Evolutionary conservation across 1,140 invertebrate genomes (phyloP).

Genomic region (Drosophila ohnishii): DNA sequence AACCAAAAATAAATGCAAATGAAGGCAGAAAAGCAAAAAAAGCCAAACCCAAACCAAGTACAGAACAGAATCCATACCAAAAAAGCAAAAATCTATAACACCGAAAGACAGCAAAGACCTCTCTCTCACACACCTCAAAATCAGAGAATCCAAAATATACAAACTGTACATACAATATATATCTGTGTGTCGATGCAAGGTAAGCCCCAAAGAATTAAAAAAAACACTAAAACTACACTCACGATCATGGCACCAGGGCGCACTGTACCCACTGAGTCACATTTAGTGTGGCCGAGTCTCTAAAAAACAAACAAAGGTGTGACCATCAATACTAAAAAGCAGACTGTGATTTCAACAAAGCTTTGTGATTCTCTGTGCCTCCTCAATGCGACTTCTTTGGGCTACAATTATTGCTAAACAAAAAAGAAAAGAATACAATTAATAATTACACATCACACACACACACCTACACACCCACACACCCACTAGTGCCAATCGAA

Average conservation of each 20-base stretch:
- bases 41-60: slow-evolving; percentile 36
- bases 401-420: neutral
- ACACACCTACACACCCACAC: slow-evolving; percentile 21
- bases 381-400: slow-evolving; percentile 26
- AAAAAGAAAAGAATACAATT: slow-evolving; percentile 1
- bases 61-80: slow-evolving; percentile 15
- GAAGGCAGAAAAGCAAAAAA: slow-evolving; percentile 34
- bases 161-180: slow-evolving; percentile 48
- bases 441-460: slow-evolving; percentile 2
- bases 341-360: slow-evolving; percentile 4
- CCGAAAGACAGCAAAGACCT: slow-evolving; percentile 33
- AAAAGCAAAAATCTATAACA: slow-evolving; percentile 13
- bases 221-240: neutral
- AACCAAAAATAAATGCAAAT: slow-evolving; percentile 51
- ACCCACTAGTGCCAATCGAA: slow-evolving; percentile 63
- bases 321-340: neutral
- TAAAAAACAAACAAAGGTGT: neutral
- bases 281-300: neutral
- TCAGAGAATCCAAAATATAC: slow-evolving; percentile 32
- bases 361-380: neutral
- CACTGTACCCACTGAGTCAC: neutral
- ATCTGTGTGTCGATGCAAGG: slow-evolving; percentile 49
- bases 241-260: neutral
- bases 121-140: slow-evolving; percentile 30
- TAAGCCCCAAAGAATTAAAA: slow-evolving; percentile 41